phyloP scores from a whole-genome alignment of 2,113 vertebrate species.

The Ceuthmochares aereus region DNA sequence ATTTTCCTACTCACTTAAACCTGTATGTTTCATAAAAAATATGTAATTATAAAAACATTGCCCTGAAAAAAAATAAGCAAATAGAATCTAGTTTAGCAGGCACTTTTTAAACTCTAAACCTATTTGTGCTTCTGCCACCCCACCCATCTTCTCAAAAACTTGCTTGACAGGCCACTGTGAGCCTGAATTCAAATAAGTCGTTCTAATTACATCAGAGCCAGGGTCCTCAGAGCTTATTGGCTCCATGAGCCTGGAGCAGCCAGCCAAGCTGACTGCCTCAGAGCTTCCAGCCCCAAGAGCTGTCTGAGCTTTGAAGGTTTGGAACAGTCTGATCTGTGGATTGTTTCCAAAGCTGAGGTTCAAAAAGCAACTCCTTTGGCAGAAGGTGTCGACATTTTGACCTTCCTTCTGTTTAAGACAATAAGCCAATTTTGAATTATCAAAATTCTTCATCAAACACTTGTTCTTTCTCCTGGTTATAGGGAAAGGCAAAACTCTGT shows the following conservation, averaged over 20 bases:
- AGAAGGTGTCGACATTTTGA: neutral
- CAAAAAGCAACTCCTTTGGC: neutral
- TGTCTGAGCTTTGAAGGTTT: neutral
- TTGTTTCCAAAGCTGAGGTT: neutral
- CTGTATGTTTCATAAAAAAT: neutral
- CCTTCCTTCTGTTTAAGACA: neutral
- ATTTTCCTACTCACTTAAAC: neutral
- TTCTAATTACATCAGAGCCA: neutral
- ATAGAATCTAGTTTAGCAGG: neutral
- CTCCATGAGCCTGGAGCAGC: neutral
- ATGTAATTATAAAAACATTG: neutral
- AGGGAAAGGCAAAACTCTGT: neutral
- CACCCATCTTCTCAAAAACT: neutral
- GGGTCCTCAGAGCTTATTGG: neutral
- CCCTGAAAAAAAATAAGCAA: neutral
- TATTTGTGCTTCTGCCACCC: neutral
- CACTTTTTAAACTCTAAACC: neutral
- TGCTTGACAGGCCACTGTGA: neutral
- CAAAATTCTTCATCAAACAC: neutral
- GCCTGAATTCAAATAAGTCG: neutral
- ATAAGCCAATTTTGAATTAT: neutral
- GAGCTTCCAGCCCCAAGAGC: neutral
- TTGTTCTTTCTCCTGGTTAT: neutral
- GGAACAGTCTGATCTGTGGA: neutral
- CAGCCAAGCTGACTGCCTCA: neutral